A percentile compares a stretch with the other conserved stretches of the same genome.
Evolutionary conservation across 2,797 vertebrate species (phyloP).

Genomic region (Rhodeus uyekii): DNA sequence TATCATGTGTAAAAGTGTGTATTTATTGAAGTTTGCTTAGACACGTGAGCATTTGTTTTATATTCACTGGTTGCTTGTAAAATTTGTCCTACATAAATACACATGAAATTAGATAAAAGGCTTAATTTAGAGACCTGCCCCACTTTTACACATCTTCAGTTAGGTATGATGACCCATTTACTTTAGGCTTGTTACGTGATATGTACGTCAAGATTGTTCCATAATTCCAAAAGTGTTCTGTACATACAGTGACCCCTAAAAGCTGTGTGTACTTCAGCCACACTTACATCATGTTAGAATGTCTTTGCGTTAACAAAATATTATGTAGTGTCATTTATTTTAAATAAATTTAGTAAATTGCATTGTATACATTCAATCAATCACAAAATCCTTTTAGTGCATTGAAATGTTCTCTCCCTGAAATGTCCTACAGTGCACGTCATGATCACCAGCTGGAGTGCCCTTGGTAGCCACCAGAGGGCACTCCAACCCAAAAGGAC

Average conservation of each 20-base stretch:
- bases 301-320: neutral
- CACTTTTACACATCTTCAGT: constrained; percentile 10
- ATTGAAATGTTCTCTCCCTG: neutral
- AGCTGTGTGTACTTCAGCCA: neutral
- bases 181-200: neutral
- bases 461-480: too few relatives aligned
- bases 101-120: constrained; percentile 25
- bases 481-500: too few relatives aligned
- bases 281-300: neutral
- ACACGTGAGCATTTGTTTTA: neutral
- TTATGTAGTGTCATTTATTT: neutral
- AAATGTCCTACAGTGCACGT: neutral
- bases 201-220: neutral
- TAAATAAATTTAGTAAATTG: too few relatives aligned
- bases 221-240: neutral
- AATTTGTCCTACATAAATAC: constrained; percentile 7
- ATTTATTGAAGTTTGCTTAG: neutral
- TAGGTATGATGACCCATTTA: constrained; percentile 30
- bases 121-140: constrained; percentile 41
- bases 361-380: too few relatives aligned
- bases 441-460: too few relatives aligned
- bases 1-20: neutral
- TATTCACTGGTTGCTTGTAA: neutral
- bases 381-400: too few relatives aligned
- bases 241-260: neutral